Conservation (phyloP, 2,888 invertebrate species). For the Zele albiditarsus region DNA sequence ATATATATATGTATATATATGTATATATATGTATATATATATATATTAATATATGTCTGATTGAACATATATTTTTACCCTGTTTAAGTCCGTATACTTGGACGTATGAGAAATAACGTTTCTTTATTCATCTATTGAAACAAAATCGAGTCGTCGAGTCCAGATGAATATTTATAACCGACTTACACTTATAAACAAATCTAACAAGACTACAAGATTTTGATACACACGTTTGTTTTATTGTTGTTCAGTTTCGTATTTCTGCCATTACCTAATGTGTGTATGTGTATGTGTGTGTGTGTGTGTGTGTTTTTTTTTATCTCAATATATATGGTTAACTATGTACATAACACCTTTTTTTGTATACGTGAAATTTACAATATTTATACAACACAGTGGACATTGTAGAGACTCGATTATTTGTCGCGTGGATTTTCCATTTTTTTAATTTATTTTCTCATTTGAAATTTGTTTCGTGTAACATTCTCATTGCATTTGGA, state of each 20-base stretch:
- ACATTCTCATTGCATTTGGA: constrained; percentile 1
- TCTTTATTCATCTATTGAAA: constrained; percentile 9
- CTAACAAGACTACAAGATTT: neutral
- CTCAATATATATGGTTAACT: constrained; percentile 12
- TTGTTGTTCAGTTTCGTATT: constrained; percentile 14
- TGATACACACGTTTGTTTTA: constrained; percentile 50
- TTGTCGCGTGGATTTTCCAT: neutral
- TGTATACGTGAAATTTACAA: constrained; percentile 4
- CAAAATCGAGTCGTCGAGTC: constrained; percentile 49
- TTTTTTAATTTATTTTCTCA: neutral
- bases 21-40: neutral
- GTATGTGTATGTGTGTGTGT: too few species aligned
- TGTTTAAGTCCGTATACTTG: constrained; percentile 57
- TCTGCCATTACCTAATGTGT: neutral
- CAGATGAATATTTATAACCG: constrained; percentile 54
- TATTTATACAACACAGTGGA: constrained; percentile 35
- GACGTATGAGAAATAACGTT: constrained; percentile 44
- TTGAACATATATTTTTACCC: constrained; percentile 55
- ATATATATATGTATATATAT: neutral
- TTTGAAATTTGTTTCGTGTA: neutral
- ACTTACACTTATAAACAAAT: constrained; percentile 60
- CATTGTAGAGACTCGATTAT: neutral
- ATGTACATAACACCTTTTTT: constrained; percentile 8
- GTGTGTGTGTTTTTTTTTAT: constrained; percentile 35
- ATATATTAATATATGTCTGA: neutral